Evolutionary conservation across 2,113 vertebrate genomes (phyloP).

Genomic region (Conger conger): DNA sequence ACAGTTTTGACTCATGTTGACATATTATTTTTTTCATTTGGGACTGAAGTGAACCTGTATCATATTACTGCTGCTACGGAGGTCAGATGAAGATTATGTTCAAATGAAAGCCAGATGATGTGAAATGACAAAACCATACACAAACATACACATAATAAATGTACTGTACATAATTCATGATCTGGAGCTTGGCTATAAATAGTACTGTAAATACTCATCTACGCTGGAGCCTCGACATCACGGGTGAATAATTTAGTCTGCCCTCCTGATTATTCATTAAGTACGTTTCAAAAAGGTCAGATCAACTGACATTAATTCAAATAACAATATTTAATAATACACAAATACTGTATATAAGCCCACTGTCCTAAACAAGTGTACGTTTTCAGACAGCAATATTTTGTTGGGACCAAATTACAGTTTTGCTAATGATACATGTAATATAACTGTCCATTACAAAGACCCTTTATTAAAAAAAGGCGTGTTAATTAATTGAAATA

Average conservation of each 20-base stretch:
- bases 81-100: neutral
- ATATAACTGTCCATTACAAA: neutral
- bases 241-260: too few relatives aligned
- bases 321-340: too few relatives aligned
- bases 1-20: neutral
- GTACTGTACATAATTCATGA: neutral
- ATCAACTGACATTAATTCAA: too few relatives aligned
- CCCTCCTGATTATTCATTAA: too few relatives aligned
- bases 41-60: neutral
- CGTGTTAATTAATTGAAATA: neutral
- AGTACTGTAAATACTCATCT: too few relatives aligned
- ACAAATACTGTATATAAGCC: neutral
- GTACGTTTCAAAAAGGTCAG: too few relatives aligned
- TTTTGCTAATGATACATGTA: neutral
- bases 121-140: neutral
- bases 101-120: neutral
- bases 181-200: too few relatives aligned
- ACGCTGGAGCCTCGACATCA: too few relatives aligned
- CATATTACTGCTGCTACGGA: neutral
- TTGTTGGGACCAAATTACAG: neutral
- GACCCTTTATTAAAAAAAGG: neutral
- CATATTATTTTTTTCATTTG: neutral
- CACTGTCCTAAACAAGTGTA: neutral
- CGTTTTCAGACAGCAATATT: neutral
- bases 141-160: neutral